These are phyloP conservation scores for Cercocebus atys DNA, from an alignment of 2,113 vertebrate species.

Conservation along the genomic window DNA sequence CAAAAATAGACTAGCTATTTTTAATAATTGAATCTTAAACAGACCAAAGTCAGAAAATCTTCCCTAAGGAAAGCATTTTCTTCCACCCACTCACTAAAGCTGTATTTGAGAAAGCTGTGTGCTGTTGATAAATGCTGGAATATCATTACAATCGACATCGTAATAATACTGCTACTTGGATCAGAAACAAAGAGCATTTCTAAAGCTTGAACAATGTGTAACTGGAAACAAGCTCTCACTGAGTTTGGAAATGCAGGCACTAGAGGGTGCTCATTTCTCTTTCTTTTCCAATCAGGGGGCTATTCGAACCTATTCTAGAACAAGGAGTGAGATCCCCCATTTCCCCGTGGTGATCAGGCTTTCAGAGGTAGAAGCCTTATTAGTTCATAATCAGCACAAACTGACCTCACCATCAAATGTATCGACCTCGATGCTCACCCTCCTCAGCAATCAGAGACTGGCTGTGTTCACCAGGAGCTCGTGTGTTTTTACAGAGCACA, in stretches of 20 bases:
- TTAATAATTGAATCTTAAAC: background rate
- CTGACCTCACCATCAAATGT: too few species aligned
- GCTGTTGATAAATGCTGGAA: background rate
- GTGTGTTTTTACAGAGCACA: background rate
- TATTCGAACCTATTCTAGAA: too few species aligned
- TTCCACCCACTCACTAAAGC: background rate
- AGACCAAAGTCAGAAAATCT: background rate
- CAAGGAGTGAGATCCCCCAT: too few species aligned
- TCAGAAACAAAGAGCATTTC: background rate
- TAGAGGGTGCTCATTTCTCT: too few species aligned
- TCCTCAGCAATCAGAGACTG: accelerated
- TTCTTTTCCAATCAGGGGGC: too few species aligned
- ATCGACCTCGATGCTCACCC: accelerated
- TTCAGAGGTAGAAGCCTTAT: too few species aligned
- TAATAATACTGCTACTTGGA: background rate
- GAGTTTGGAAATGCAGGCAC: too few species aligned
- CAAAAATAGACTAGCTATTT: conserved; percentile 37
- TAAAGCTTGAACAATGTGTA: too few species aligned
- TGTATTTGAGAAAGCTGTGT: background rate
- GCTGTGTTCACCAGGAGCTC: accelerated
- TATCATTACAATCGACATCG: too few species aligned
- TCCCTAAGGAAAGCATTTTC: background rate
- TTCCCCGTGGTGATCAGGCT: too few species aligned
- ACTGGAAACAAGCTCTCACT: too few species aligned
- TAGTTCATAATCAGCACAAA: too few species aligned